These are phyloP conservation scores for Bubo blakistoni DNA, from an alignment of 2,113 vertebrate species.

Conservation along the genomic window DNA sequence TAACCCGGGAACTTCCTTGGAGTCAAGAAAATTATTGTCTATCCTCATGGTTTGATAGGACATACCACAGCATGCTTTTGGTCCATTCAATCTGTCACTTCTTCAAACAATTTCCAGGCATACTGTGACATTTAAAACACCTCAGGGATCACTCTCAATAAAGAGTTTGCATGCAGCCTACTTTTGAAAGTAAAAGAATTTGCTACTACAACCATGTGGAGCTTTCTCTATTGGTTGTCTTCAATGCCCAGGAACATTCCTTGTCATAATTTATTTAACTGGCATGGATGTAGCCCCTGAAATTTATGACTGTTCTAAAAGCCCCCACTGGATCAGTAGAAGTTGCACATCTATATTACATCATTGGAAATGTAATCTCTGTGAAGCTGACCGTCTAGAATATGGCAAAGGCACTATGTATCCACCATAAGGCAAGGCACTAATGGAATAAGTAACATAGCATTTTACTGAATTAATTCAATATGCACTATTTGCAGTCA, in stretches of 20 bases:
- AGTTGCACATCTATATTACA: background rate
- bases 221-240: background rate
- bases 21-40: background rate
- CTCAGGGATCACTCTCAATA: background rate
- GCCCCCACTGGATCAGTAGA: background rate
- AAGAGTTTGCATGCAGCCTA: background rate
- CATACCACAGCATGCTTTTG: background rate
- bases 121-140: background rate
- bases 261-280: background rate
- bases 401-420: background rate
- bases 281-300: background rate
- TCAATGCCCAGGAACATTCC: background rate
- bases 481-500: background rate
- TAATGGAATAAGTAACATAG: background rate
- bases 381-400: background rate
- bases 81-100: background rate
- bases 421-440: background rate
- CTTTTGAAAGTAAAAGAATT: background rate
- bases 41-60: rapidly evolving
- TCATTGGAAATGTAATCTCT: background rate
- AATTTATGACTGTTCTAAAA: background rate
- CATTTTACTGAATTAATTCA: background rate
- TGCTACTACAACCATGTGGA: background rate
- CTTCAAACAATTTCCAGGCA: background rate
- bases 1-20: background rate